These are phyloP conservation scores for Hirtodrosophila confusa DNA, from an alignment of 2,888 invertebrate genomes.

Conservation along the genomic window DNA sequence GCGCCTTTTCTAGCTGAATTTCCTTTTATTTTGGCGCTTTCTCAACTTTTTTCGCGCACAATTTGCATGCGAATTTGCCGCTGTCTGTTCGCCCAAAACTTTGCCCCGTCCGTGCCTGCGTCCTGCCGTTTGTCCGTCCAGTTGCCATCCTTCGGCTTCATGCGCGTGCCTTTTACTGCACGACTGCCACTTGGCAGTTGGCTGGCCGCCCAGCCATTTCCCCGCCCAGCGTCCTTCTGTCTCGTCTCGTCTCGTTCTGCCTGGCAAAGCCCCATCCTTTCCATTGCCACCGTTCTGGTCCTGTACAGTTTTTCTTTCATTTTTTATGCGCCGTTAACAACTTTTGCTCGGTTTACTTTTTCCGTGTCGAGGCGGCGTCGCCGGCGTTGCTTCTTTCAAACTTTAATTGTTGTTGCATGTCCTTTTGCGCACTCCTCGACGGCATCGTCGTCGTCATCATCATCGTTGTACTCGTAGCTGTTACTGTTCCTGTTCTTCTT, in stretches of 20 bases:
- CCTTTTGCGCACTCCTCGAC: constrained; percentile 65
- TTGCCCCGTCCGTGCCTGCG: constrained; percentile 36
- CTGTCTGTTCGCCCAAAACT: constrained; percentile 63
- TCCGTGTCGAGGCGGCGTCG: constrained; percentile 68
- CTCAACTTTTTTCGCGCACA: constrained; percentile 77
- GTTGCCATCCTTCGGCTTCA: constrained; percentile 56
- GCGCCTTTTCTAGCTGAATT: constrained; percentile 23
- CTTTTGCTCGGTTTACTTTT: constrained; percentile 80
- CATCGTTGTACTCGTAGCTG: constrained; percentile 45
- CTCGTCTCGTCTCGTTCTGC: not conserved
- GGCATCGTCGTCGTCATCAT: constrained; percentile 41
- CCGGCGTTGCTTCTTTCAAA: constrained; percentile 68
- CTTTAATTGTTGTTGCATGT: constrained; percentile 79
- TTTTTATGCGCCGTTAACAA: constrained; percentile 78
- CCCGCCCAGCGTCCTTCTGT: not conserved
- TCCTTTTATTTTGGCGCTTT: constrained; percentile 60
- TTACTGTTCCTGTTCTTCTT: constrained; percentile 37
- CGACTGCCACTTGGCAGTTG: constrained; percentile 73
- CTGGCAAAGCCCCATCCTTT: constrained; percentile 1
- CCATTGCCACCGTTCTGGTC: constrained; percentile 22
- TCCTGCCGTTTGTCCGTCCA: constrained; percentile 50
- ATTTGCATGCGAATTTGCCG: constrained; percentile 79
- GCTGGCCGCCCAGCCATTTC: constrained; percentile 11
- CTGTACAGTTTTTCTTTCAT: constrained; percentile 62
- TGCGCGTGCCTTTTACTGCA: constrained; percentile 73